Evolutionary conservation across 2,113 vertebrate species (phyloP).

Genomic region (Leptobrachium leishanense): DNA sequence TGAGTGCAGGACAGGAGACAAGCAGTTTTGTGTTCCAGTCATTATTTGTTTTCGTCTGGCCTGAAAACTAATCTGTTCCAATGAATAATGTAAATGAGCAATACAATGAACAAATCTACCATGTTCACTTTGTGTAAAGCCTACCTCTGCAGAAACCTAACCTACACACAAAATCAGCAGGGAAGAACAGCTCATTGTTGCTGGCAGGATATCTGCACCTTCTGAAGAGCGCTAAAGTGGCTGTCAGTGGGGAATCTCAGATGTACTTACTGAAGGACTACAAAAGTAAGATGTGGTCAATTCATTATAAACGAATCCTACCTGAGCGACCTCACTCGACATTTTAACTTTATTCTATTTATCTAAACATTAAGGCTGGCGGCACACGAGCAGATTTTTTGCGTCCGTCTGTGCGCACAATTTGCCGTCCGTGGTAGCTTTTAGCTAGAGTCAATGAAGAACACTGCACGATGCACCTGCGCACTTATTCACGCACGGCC

Average conservation of each 20-base stretch:
- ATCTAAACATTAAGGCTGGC: too few relatives aligned
- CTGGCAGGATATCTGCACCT: not conserved
- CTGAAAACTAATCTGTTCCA: slow-evolving; percentile 17
- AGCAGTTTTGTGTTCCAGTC: slow-evolving; percentile 5
- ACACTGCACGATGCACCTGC: too few relatives aligned
- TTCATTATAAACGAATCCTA: not conserved
- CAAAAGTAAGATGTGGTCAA: not conserved
- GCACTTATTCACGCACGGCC: too few relatives aligned
- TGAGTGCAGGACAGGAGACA: not conserved
- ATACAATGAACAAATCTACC: slow-evolving; percentile 19
- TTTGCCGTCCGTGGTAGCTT: too few relatives aligned
- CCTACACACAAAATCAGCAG: slow-evolving; percentile 1
- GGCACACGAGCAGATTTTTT: too few relatives aligned
- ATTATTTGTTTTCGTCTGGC: slow-evolving; percentile 10
- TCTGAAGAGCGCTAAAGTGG: not conserved
- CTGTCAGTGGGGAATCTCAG: not conserved
- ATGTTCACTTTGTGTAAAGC: slow-evolving; percentile 19
- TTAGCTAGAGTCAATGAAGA: too few relatives aligned
- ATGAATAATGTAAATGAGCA: slow-evolving; percentile 44
- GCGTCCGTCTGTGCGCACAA: too few relatives aligned
- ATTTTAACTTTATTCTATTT: too few relatives aligned
- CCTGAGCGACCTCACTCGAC: too few relatives aligned
- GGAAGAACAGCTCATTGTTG: not conserved
- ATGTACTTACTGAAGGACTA: not conserved
- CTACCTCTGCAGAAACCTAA: slow-evolving; percentile 24